These are phyloP conservation scores for Austrofundulus limnaeus DNA, from an alignment of 2,113 vertebrate species.

Conservation along the genomic window DNA sequence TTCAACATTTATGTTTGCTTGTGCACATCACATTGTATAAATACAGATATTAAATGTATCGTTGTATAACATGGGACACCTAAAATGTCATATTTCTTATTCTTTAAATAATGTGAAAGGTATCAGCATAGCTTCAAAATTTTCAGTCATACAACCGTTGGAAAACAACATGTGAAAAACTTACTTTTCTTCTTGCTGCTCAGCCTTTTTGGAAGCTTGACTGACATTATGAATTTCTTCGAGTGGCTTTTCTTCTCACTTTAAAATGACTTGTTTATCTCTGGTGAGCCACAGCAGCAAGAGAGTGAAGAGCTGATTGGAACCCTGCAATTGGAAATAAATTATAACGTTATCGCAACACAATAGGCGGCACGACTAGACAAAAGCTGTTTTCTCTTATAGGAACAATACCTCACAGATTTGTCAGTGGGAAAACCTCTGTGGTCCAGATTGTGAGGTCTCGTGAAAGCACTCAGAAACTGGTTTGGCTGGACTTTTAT, in stretches of 20 bases:
- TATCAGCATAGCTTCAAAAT: not conserved
- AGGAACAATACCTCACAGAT: not conserved
- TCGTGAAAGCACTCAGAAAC: not conserved
- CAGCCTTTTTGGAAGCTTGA: conserved; percentile 43
- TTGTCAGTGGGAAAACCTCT: conserved; percentile 13
- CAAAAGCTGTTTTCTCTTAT: not conserved
- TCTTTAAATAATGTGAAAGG: not conserved
- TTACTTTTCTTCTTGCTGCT: conserved; percentile 71
- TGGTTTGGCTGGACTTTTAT: conserved; percentile 14
- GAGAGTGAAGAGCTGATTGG: not conserved
- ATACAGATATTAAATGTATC: too few species aligned
- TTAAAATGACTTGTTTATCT: conserved; percentile 9
- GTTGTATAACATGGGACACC: too few species aligned
- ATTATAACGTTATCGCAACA: not conserved
- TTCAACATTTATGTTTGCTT: too few species aligned
- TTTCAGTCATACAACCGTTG: not conserved
- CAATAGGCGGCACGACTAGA: conserved; percentile 1
- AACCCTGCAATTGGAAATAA: conserved; percentile 40
- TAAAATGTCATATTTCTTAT: not conserved
- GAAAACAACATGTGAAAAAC: conserved; percentile 17
- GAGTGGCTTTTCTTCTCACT: conserved; percentile 2
- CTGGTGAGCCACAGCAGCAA: conserved; percentile 9
- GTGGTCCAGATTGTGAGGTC: too few species aligned
- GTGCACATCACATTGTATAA: too few species aligned
- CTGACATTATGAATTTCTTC: conserved; percentile 51